Base-by-base conservation (phyloP, 2,113 vertebrate genomes). In the Sterrhoptilus dennistouni region DNA sequence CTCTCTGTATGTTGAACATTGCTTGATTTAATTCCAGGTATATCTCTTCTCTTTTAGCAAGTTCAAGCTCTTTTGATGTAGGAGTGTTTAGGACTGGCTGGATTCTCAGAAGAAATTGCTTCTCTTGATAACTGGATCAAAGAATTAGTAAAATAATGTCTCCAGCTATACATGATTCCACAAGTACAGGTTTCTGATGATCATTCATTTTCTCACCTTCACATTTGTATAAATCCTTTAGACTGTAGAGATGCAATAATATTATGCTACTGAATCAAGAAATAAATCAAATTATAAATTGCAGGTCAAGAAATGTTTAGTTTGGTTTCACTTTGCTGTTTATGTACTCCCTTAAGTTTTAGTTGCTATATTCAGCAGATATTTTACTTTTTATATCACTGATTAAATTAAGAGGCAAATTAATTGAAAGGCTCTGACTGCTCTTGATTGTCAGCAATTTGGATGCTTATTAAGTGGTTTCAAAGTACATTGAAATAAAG, bases 321-420 rank as follows among this genome's bases (percentile, higher is more conserved):
- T 23, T 87, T 78, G 3, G 29, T 66, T 87, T 84, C 29, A 65
- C 47, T 70, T 66, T 28, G 12, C 47, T 78, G 35, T 54, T 86
- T 75, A 38, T 38, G 36, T 38, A 38, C 74, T 82, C 11, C 14
- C 89, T 79, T 44, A 85, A 61, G 24, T 56, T 86, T 87, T 45
- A 93, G 28, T 81, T 87, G 69, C 38, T 3, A 0, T 66, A 66
- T 44, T 78, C 87, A 96, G 77, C 84, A 95, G 65, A 47, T 91
- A 90, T 47, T 87, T 89, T 50, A 82, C 52, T 52, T 71, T 94
- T 91, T 68, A 87, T 24, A 75, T 69, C 61, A 93, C 56, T 76
- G 25, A 94, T 65, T 80, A 87, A 68, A 93, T 93, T 91, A 93
- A 93, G 54, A 93, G 63, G 54, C 15, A 86, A 86, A 92, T 85